Percentiles rank a stretch among this genome's conserved stretches.
Conservation (phyloP, 2,113 vertebrate genomes). For the Nanorana parkeri region DNA sequence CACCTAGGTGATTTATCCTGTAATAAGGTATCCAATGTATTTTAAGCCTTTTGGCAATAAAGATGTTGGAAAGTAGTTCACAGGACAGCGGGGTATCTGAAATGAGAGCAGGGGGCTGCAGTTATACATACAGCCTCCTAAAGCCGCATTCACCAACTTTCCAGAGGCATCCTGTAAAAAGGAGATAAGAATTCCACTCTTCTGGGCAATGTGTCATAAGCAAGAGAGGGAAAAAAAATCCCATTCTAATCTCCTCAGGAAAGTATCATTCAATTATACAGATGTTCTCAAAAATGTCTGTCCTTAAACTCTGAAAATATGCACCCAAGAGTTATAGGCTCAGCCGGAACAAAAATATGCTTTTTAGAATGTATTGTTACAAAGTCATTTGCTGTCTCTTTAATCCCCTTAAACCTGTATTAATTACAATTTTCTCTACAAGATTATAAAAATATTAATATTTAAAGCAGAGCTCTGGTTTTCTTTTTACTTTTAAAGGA, state of each 20-base stretch:
- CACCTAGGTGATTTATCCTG: no score
- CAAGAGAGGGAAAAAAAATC: conserved; percentile 58
- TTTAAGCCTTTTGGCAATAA: conserved; percentile 2
- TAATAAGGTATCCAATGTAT: no score
- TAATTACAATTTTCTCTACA: no score
- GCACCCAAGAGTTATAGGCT: neutral
- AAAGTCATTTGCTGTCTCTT: neutral
- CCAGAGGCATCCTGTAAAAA: conserved; percentile 41
- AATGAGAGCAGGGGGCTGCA: conserved; percentile 37
- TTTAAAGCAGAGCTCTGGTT: no score
- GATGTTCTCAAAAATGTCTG: neutral
- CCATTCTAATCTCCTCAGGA: conserved; percentile 55
- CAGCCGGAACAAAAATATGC: neutral
- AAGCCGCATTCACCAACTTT: conserved; percentile 57
- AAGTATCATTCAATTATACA: conserved; percentile 62
- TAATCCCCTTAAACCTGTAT: no score
- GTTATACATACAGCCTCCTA: conserved; percentile 9
- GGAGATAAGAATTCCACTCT: conserved; percentile 61
- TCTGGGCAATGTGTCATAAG: conserved; percentile 59
- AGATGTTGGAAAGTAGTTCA: conserved; percentile 24
- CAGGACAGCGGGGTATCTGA: conserved; percentile 1
- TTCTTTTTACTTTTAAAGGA: no score
- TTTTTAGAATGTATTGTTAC: neutral
- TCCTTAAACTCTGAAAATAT: neutral
- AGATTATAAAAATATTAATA: no score